Evolutionary conservation across 1,140 invertebrate genomes (phyloP), one percentile per base, ranked within the genome.

Genomic region (Xylocopa sonorina): DNA sequence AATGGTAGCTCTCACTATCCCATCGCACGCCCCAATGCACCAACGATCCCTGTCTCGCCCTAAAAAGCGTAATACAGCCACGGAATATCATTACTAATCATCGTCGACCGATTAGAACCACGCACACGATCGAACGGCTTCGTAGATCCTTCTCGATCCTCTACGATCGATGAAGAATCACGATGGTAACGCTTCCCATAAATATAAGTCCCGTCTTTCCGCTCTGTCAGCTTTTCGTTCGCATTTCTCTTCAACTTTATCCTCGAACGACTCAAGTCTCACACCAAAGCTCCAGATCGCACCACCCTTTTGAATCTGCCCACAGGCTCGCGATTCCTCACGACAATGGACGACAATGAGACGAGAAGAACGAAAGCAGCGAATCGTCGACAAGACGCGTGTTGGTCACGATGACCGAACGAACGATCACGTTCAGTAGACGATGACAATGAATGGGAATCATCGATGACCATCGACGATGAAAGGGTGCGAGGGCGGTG

Each of bases 301-400:
- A 21, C 68, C 38, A 14, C 10, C 29, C 5, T 9, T n/a, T n/a
- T n/a, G 5, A 14, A 58, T 27, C 41, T 81, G 43, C 18, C 27
- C 21, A 5, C 41, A 29, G 64, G 53, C 43, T 29, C 14, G 41
- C 71, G 43, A 60, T 29, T 48, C 68, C 62, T 21, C 24, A 58
- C 14, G n/a, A 58, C 27, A 21, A 3, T 14, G 38, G 16, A 55
- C 74, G 60, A 76, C n/a, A 51, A 67, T 24, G 32, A 57, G 67
- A 73, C 58, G 50, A 18, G n/a, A 67, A 67, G 9, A 34, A 48
- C 27, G 43, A 29, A n/a, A 48, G n/a, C n/a, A n/a, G n/a, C n/a
- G n/a, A n/a, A n/a, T n/a, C n/a, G n/a, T n/a, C n/a, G n/a, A n/a
- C n/a, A n/a, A n/a, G n/a, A n/a, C n/a, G n/a, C n/a, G n/a, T n/a